Conservation (phyloP, 2,113 vertebrate species). For the Ictalurus punctatus region DNA sequence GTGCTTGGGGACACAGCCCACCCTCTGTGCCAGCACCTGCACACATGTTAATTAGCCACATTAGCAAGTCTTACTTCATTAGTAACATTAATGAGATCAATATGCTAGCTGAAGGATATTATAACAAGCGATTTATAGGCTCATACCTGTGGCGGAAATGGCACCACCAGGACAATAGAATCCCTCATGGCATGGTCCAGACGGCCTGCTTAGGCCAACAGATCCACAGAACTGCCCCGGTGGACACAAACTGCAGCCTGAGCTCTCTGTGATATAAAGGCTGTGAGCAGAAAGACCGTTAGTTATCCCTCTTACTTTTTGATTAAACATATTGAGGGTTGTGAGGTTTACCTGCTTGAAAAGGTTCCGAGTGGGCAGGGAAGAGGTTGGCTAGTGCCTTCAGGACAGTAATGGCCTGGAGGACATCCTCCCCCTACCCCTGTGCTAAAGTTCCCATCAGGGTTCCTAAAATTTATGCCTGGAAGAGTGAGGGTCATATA, state of each 20-base stretch:
- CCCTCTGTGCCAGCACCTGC: conserved; percentile 68
- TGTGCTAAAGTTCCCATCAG: conserved; percentile 70
- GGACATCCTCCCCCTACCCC: conserved; percentile 84
- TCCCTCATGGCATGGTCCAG: conserved; percentile 81
- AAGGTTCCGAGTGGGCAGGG: conserved; percentile 84
- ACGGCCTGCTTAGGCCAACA: conserved; percentile 76
- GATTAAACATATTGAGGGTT: background rate
- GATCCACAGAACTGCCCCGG: conserved; percentile 79
- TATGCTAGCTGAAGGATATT: background rate
- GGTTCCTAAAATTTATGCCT: conserved; percentile 78
- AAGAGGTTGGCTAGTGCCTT: conserved; percentile 77
- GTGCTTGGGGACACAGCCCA: conserved; percentile 80
- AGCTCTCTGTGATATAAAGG: conserved; percentile 67
- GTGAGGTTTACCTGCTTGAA: conserved; percentile 77
- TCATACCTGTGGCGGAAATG: conserved; percentile 67
- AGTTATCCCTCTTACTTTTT: background rate
- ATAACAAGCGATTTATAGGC: background rate
- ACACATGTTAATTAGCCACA: conserved; percentile 38
- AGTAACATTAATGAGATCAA: background rate
- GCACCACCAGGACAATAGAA: conserved; percentile 82
- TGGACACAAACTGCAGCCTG: conserved; percentile 78
- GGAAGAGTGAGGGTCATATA: conserved; percentile 24
- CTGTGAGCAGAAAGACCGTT: conserved; percentile 63
- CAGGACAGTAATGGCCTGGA: conserved; percentile 82
- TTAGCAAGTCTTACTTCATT: background rate